Percentiles rank a stretch among this genome's conserved stretches.
phyloP scores from a whole-genome alignment of 2,797 vertebrate genomes.

The Distichodus sexfasciatus region DNA sequence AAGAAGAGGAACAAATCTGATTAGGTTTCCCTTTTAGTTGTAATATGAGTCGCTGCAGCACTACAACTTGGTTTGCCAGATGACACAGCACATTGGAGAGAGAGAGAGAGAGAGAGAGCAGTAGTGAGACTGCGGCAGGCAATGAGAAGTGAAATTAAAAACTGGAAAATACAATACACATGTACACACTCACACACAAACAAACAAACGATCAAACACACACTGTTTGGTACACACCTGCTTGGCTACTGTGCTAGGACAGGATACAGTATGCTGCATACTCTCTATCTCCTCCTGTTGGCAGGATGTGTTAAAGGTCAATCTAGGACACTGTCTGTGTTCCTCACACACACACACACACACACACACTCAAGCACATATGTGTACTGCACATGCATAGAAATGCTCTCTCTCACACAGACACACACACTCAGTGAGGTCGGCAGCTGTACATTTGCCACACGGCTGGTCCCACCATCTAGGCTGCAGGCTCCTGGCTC shows the following conservation, averaged over 20 bases:
- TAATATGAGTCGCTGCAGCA: conserved; percentile 29
- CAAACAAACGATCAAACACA: background rate
- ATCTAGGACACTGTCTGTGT: background rate
- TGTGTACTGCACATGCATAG: background rate
- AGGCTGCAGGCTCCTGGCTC: conserved; percentile 35
- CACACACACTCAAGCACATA: background rate
- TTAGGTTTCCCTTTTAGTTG: conserved; percentile 38
- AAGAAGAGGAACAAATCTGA: conserved; percentile 30
- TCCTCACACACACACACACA: background rate
- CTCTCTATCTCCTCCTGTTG: conserved; percentile 21
- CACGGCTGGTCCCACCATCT: conserved; percentile 8
- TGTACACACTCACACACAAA: background rate
- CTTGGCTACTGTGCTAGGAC: background rate
- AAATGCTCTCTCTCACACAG: background rate
- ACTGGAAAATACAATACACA: background rate
- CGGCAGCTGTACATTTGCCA: conserved; percentile 16
- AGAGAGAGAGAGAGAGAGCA: background rate
- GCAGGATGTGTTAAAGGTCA: conserved; percentile 17
- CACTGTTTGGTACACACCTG: conserved; percentile 19
- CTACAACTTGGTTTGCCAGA: background rate
- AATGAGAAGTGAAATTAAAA: conserved; percentile 45
- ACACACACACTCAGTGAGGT: conserved; percentile 1
- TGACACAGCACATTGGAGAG: conserved; percentile 18
- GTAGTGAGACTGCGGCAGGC: background rate
- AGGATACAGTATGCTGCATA: conserved; percentile 25